Percentiles rank a stretch among this genome's conserved stretches.
phyloP scores from a whole-genome alignment of 2,113 vertebrate species.

The Morone chrysops region DNA sequence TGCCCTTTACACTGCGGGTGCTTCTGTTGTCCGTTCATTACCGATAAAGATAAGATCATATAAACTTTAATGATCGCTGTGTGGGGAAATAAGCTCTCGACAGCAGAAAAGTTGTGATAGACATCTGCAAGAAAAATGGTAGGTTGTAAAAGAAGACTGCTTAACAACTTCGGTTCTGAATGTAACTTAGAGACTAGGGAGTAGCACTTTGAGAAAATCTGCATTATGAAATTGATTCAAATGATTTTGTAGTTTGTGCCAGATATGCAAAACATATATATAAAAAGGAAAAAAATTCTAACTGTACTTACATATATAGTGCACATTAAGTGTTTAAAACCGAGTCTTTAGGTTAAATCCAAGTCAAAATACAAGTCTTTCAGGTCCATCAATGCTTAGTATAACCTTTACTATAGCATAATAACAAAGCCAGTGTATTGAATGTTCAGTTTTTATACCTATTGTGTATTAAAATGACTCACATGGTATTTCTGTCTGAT shows the following conservation, averaged over 20 bases:
- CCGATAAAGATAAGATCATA: background rate
- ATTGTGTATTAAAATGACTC: too few relatives aligned
- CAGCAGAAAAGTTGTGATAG: background rate
- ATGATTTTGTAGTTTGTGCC: background rate
- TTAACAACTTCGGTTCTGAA: background rate
- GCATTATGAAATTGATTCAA: background rate
- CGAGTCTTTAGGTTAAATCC: too few relatives aligned
- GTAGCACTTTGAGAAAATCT: background rate
- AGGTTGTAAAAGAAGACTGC: background rate
- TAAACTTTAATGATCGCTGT: conserved; percentile 23
- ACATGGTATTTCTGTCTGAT: too few relatives aligned
- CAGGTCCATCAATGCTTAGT: too few relatives aligned
- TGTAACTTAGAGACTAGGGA: background rate
- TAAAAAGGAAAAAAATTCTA: too few relatives aligned
- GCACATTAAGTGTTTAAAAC: too few relatives aligned
- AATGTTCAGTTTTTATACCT: too few relatives aligned
- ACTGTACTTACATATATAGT: too few relatives aligned
- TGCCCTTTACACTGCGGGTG: background rate
- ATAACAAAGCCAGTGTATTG: too few relatives aligned
- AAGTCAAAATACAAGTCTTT: too few relatives aligned
- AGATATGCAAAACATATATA: too few relatives aligned
- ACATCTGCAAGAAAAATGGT: background rate
- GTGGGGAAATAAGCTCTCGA: background rate
- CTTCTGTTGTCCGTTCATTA: conserved; percentile 20
- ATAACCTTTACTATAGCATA: too few relatives aligned